Conservation (phyloP, 2,888 invertebrate species). For the Leptopterna dolabrata region DNA sequence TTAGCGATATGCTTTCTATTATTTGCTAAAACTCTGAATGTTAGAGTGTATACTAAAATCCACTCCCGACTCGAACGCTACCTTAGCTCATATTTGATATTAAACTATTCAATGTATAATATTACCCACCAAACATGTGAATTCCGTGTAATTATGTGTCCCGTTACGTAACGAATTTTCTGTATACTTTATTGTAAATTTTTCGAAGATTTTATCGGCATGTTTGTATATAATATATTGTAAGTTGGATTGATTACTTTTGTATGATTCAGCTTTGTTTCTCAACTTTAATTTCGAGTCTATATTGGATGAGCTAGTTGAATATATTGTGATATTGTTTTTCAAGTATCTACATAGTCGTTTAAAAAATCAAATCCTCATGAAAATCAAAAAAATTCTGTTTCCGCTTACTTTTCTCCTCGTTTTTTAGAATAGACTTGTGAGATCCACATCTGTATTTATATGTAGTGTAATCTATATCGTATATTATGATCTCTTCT, state of each 20-base stretch:
- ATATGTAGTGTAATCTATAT: slow-evolving; percentile 44
- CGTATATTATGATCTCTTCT: slow-evolving; percentile 59
- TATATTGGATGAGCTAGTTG: slow-evolving; percentile 55
- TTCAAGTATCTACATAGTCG: slow-evolving; percentile 43
- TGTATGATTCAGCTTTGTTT: slow-evolving; percentile 44
- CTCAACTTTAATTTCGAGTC: slow-evolving; percentile 53
- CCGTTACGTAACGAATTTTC: slow-evolving; percentile 14
- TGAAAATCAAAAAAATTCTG: slow-evolving; percentile 55
- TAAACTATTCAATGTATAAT: slow-evolving; percentile 41
- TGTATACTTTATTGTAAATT: slow-evolving; percentile 40
- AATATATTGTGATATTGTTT: slow-evolving; percentile 60
- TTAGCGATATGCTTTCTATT: slow-evolving; percentile 51
- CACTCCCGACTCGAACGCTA: background rate
- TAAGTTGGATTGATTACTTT: slow-evolving; percentile 41
- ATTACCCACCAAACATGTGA: slow-evolving; percentile 41
- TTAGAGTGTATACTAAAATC: slow-evolving; percentile 9
- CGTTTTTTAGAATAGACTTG: slow-evolving; percentile 47
- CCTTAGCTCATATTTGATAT: background rate
- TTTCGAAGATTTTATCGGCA: slow-evolving; percentile 16
- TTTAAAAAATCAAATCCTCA: slow-evolving; percentile 58
- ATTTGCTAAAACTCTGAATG: slow-evolving; percentile 34
- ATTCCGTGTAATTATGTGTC: slow-evolving; percentile 38
- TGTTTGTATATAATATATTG: slow-evolving; percentile 42
- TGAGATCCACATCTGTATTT: slow-evolving; percentile 26
- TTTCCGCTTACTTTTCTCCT: slow-evolving; percentile 35